Evolutionary conservation across 2,888 invertebrate genomes (phyloP), one percentile per base, ranked within the genome.

Genomic region (Muschampia plurimacula): DNA sequence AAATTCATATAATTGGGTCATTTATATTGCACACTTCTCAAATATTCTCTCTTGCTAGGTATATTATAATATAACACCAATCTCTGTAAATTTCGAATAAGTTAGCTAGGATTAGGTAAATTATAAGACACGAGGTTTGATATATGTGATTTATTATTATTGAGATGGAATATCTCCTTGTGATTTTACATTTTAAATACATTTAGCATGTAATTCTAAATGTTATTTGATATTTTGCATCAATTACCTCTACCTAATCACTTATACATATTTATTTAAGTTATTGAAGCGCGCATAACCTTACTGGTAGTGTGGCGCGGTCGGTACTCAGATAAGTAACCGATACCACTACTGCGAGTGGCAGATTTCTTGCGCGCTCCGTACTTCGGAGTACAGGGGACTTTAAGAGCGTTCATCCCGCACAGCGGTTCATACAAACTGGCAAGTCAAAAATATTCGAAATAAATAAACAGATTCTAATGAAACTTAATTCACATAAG

Each of bases 1-100:
- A 92, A 86, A 80, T 84, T 83, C 75, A 77, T 85, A 79, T 88
- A 90, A 89, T 88, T 87, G 80, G 88, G 87, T 86, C 87, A 85
- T 87, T 86, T 87, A 86, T 86, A 85, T 84, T 82, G 83, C 83
- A 80, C 77, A 86, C 87, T 83, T 83, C 83, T 81, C 73, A 82
- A 85, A 88, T 85, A 82, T 75, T 78, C 41, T 65, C 75, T 72
- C 52, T 68, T 52, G 15, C 52, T 52, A 46, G 46, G 12, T 57
- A 10, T 57, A 55, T 22, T 57, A 28, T 32, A 28, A 52, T 57
- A 28, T 32, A 28, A 52, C 59, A 13, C 57, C 6, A 28, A 57
- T 22, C 59, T 15, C n/a, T 55, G 59, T 65, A 46, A 70, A 72
- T 73, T 63, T 69, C 60, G 28, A 39, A 32, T 41, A 52, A 39